Evolutionary conservation across 2,888 invertebrate species (phyloP).

Genomic region (Trilocha varians): DNA sequence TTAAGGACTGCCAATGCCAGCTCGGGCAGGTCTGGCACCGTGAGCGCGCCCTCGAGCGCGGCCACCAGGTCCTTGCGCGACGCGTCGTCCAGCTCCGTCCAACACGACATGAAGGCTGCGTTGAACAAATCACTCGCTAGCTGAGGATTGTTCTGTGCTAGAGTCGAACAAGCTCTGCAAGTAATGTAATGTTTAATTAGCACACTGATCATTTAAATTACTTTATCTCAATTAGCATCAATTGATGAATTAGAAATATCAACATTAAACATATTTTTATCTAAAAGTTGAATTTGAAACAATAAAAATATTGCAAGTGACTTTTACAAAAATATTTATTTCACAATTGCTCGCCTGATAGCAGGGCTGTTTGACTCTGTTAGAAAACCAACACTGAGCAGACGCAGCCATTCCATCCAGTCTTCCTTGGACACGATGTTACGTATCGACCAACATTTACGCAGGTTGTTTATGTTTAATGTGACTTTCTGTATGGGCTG

Average conservation of each 20-base stretch:
- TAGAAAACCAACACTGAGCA: conserved; percentile 91
- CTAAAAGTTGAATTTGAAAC: no score
- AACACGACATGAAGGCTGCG: conserved; percentile 98
- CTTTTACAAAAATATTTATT: not conserved
- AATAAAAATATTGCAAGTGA: not conserved
- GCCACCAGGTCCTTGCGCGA: conserved; percentile 89
- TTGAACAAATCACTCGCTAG: conserved; percentile 96
- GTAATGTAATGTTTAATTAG: no score
- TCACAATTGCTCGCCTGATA: conserved; percentile 66
- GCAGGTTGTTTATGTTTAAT: conserved; percentile 85
- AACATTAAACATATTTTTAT: no score
- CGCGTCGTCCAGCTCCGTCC: conserved; percentile 92
- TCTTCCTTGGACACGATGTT: conserved; percentile 96
- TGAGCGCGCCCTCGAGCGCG: conserved; percentile 89
- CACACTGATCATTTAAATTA: no score
- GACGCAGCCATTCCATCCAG: conserved; percentile 97
- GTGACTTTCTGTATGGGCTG: conserved; percentile 84
- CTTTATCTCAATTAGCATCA: no score
- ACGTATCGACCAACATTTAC: conserved; percentile 90
- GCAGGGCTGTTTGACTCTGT: conserved; percentile 97
- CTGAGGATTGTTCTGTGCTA: conserved; percentile 95
- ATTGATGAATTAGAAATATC: no score
- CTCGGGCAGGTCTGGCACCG: conserved; percentile 93
- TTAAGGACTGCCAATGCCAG: conserved; percentile 96
- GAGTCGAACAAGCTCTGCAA: conserved; percentile 86